Conservation (phyloP, 2,888 invertebrate species). For the Phyto melanocephala region DNA sequence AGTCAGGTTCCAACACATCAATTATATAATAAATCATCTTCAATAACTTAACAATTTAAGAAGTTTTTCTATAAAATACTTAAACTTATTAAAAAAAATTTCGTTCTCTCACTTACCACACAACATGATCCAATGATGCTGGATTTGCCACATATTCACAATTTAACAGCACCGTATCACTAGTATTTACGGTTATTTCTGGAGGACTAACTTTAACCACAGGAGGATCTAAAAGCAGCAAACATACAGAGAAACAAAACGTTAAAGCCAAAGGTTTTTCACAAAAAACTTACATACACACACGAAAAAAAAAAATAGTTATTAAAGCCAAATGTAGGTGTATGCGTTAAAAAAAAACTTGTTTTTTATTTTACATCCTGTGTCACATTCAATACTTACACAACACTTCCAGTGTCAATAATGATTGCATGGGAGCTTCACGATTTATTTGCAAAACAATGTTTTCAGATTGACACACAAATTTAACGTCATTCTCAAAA, state of each 20-base stretch:
- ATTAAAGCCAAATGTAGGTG: not conserved
- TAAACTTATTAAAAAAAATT: no score
- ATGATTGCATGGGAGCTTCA: constrained; percentile 87
- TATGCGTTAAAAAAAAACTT: no score
- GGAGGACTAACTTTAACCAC: constrained; percentile 87
- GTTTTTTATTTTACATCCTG: not conserved
- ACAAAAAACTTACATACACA: constrained; percentile 5
- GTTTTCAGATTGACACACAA: constrained; percentile 91
- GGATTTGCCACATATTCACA: constrained; percentile 94
- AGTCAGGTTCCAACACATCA: no score
- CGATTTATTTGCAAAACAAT: constrained; percentile 86
- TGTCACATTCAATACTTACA: constrained; percentile 83
- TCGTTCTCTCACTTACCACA: constrained; percentile 85
- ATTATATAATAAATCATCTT: no score
- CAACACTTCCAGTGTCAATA: constrained; percentile 87
- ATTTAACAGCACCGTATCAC: constrained; percentile 85
- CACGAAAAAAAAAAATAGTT: not conserved
- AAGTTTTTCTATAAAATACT: no score
- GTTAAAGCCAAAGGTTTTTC: no score
- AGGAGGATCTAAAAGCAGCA: constrained; percentile 86
- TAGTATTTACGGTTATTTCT: constrained; percentile 89
- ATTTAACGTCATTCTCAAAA: constrained; percentile 88
- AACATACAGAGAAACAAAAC: constrained; percentile 61
- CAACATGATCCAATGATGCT: constrained; percentile 85
- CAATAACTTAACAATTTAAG: no score